Conservation (phyloP, 2,888 invertebrate species). For the Acronicta leporina region DNA sequence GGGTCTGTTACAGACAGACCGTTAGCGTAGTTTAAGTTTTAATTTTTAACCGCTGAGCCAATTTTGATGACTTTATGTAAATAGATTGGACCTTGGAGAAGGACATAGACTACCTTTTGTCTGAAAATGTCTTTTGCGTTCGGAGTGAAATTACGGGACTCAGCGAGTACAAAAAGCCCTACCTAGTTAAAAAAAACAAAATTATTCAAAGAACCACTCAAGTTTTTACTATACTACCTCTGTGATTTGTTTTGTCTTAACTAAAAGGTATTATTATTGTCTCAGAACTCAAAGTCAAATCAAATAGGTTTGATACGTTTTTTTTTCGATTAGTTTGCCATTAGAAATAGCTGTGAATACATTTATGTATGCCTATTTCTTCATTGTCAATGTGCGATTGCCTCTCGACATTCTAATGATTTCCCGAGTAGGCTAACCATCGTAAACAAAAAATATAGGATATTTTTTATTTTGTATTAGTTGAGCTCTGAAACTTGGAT, state of each 20-base stretch:
- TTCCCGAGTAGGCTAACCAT: conserved; percentile 12
- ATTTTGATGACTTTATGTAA: too few relatives aligned
- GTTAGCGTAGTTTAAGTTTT: too few relatives aligned
- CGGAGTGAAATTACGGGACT: not conserved
- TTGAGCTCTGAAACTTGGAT: too few relatives aligned
- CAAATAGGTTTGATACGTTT: conserved; percentile 10
- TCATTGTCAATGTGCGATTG: conserved; percentile 20
- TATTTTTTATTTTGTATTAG: too few relatives aligned
- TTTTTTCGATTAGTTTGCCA: conserved; percentile 8
- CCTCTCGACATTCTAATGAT: conserved; percentile 31
- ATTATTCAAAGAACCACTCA: not conserved
- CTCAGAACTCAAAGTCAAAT: not conserved
- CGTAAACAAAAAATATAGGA: not conserved
- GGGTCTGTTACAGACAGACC: too few relatives aligned
- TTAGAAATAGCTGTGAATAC: conserved; percentile 26
- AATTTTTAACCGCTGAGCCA: too few relatives aligned
- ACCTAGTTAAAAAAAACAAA: not conserved
- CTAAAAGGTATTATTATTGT: conserved; percentile 17
- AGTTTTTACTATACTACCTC: not conserved
- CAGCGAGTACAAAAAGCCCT: too few relatives aligned
- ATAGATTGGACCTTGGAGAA: too few relatives aligned
- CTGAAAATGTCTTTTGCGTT: too few relatives aligned
- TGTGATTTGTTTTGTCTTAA: conserved; percentile 20
- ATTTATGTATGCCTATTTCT: conserved; percentile 5
- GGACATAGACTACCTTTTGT: too few relatives aligned